Conservation (phyloP, 1,140 invertebrate species). For the Zaprionus vittiger region DNA sequence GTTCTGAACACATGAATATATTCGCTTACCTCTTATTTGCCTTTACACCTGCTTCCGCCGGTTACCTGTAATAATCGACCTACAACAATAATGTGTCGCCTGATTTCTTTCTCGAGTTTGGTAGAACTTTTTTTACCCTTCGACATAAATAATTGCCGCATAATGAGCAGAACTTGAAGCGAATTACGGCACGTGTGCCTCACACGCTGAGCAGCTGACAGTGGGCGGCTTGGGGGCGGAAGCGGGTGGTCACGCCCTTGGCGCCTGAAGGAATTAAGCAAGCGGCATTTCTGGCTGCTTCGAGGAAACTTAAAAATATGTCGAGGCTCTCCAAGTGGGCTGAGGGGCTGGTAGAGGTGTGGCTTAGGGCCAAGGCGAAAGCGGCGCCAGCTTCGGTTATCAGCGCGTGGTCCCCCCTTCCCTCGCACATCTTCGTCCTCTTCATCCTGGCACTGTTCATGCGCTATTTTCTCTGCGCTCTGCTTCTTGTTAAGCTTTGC, state of each 20-base stretch:
- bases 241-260: conserved; percentile 44
- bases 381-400: conserved; percentile 37
- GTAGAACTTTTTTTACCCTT: conserved; percentile 47
- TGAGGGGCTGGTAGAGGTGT: not conserved
- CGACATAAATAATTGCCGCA: conserved; percentile 78
- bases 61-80: conserved; percentile 7
- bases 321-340: conserved; percentile 14
- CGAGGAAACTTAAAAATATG: conserved; percentile 71
- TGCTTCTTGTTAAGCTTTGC: conserved; percentile 61
- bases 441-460: conserved; percentile 41
- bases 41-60: not conserved
- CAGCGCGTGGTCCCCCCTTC: conserved; percentile 9
- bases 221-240: not conserved
- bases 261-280: conserved; percentile 31
- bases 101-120: conserved; percentile 57
- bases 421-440: conserved; percentile 15
- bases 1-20: too few relatives aligned
- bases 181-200: conserved; percentile 70
- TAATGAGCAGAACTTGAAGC: conserved; percentile 78
- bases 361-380: conserved; percentile 25
- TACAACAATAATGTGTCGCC: not conserved
- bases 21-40: too few relatives aligned
- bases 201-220: conserved; percentile 45
- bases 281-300: not conserved
- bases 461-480: conserved; percentile 41